Evolutionary conservation across 2,113 vertebrate genomes (phyloP).

Genomic region (Paradisaea rubra): DNA sequence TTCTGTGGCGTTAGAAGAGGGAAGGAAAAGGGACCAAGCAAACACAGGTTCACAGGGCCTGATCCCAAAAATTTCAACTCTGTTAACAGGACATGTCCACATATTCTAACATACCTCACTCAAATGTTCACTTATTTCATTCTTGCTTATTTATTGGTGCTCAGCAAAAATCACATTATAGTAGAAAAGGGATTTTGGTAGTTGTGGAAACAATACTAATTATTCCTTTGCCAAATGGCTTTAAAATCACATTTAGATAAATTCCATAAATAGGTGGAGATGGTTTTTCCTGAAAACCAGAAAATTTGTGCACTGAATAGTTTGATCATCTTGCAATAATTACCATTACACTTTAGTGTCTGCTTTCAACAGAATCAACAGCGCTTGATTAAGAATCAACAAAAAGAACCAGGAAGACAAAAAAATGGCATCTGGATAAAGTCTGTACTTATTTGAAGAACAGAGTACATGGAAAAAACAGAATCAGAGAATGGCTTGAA

Average conservation of each 20-base stretch:
- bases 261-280: not conserved
- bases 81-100: not conserved
- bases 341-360: not conserved
- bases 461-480: not conserved
- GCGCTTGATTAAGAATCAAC: not conserved
- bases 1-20: not conserved
- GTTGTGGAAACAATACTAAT: not conserved
- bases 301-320: not conserved
- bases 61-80: not conserved
- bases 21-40: not conserved
- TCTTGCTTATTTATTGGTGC: not conserved
- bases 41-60: not conserved
- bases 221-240: not conserved
- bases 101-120: not conserved
- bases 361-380: not conserved
- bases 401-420: not conserved
- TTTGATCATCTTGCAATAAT: not conserved
- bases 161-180: not conserved
- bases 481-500: not conserved
- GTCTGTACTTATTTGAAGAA: not conserved
- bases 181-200: not conserved
- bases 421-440: not conserved
- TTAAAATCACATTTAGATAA: not conserved
- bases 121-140: not conserved
- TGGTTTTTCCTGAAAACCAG: not conserved